These are phyloP conservation scores for Caenorhabditis macrosperma DNA, from an alignment of 2,888 invertebrate genomes.

Conservation along the genomic window DNA sequence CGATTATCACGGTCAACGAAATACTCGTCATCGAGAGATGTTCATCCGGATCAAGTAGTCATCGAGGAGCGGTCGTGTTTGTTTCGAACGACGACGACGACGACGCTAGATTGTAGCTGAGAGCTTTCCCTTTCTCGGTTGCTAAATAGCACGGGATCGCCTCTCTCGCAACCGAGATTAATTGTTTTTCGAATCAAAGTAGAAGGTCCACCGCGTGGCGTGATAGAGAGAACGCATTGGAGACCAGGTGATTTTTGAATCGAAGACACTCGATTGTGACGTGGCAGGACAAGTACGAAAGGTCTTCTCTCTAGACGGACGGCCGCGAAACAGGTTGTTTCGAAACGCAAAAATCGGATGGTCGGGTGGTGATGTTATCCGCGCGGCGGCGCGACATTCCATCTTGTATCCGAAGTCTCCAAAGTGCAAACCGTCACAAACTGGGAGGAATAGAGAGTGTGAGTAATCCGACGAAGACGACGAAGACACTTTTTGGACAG, in stretches of 20 bases:
- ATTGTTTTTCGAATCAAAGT: conserved; percentile 35
- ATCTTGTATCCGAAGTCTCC: conserved; percentile 15
- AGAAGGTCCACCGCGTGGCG: conserved; percentile 46
- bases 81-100: conserved; percentile 9
- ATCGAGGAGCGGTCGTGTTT: background rate
- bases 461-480: too few species aligned
- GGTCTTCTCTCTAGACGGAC: conserved; percentile 23
- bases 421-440: conserved; percentile 36
- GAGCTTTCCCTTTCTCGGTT: conserved; percentile 23
- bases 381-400: conserved; percentile 10
- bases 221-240: conserved; percentile 11
- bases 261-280: background rate
- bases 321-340: conserved; percentile 47
- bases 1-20: conserved; percentile 1
- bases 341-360: conserved; percentile 37
- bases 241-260: background rate
- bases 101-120: conserved; percentile 44
- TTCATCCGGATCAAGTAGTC: conserved; percentile 6
- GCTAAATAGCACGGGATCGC: conserved; percentile 23
- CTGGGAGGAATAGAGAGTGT: too few species aligned
- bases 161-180: background rate
- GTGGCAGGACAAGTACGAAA: conserved; percentile 4
- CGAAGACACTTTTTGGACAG: background rate
- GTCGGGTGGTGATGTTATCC: conserved; percentile 49
- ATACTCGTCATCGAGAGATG: background rate